Evolutionary conservation across 2,113 vertebrate genomes (phyloP).

Genomic region (Nyctereutes procyonoides): DNA sequence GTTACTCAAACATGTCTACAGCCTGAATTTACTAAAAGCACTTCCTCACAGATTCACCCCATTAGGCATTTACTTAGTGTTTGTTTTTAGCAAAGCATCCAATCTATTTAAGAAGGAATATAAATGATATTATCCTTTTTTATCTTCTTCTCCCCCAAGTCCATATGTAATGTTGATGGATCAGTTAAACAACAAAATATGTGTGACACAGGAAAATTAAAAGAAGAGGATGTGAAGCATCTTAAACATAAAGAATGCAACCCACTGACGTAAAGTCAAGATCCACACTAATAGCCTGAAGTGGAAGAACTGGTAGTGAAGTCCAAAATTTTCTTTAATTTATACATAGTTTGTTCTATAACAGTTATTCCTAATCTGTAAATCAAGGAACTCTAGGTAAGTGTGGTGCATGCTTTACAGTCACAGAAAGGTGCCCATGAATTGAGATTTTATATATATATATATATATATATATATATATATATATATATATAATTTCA

Average conservation of each 20-base stretch:
- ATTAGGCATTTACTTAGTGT: conserved; percentile 55
- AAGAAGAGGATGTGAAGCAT: background rate
- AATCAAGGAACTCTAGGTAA: background rate
- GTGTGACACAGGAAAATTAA: background rate
- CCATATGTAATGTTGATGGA: background rate
- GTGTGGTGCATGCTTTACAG: background rate
- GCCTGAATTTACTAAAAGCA: background rate
- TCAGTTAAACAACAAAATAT: background rate
- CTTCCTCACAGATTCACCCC: conserved; percentile 38
- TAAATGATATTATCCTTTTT: conserved; percentile 39
- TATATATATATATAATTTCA: too few relatives aligned
- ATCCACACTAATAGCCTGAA: background rate
- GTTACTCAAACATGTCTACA: background rate
- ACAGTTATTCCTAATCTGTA: background rate
- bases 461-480: background rate
- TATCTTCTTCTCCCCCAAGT: background rate
- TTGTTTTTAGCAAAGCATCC: conserved; percentile 49
- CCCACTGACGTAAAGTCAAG: background rate
- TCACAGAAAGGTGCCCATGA: background rate
- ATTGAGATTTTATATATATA: too few relatives aligned
- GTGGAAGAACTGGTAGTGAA: background rate
- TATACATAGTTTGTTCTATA: background rate
- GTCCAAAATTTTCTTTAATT: background rate
- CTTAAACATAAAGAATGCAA: background rate
- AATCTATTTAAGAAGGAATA: conserved; percentile 30